A percentile compares a stretch with the other conserved stretches of the same genome.
phyloP scores from a whole-genome alignment of 2,888 invertebrate species.

The Orchesellides sinensis region DNA sequence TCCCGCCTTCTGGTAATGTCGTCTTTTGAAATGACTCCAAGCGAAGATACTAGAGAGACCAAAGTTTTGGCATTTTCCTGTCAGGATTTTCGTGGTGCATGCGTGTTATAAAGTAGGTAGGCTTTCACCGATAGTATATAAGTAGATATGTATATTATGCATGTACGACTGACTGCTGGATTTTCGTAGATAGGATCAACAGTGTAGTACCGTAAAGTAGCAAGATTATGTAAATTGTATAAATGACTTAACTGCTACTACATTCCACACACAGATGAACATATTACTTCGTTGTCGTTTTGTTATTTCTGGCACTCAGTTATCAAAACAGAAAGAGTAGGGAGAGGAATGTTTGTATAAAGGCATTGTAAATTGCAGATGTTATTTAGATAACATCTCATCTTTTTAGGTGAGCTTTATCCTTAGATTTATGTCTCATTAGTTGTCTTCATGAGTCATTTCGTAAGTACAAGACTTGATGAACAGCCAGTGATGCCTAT shows the following conservation, averaged over 20 bases:
- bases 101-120: not conserved
- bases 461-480: conserved; percentile 30
- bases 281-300: conserved; percentile 51
- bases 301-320: conserved; percentile 60
- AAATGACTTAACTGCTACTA: too few relatives aligned
- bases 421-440: conserved; percentile 50
- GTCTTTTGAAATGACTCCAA: conserved; percentile 23
- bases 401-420: not conserved
- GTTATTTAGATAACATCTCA: conserved; percentile 6
- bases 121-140: not conserved
- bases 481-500: not conserved
- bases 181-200: too few relatives aligned
- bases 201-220: too few relatives aligned
- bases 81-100: conserved; percentile 35
- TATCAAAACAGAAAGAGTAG: conserved; percentile 51
- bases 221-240: too few relatives aligned
- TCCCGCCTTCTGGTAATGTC: conserved; percentile 46
- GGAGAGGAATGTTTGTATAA: not conserved
- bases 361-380: conserved; percentile 10
- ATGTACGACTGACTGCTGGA: too few relatives aligned
- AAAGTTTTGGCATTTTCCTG: conserved; percentile 42
- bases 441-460: conserved; percentile 54
- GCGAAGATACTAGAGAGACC: conserved; percentile 31
- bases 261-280: conserved; percentile 16
- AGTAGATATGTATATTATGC: not conserved